Conservation (phyloP, 2,113 vertebrate genomes). For the Hippocampus zosterae region DNA sequence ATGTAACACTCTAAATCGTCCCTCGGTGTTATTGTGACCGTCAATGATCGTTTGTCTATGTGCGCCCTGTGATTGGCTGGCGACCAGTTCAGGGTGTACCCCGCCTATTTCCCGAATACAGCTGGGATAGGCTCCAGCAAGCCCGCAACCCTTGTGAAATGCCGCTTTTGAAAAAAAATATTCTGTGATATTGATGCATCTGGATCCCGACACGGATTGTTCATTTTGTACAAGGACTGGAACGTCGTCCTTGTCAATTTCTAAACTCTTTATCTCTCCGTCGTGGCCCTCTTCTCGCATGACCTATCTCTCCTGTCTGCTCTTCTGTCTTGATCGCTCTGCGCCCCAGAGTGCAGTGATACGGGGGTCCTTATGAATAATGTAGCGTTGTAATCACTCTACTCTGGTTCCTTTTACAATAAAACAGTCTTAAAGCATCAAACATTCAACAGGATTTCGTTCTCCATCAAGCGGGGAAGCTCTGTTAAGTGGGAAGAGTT, state of each 20-base stretch:
- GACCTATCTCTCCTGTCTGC: constrained; percentile 11
- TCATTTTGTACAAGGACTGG: constrained; percentile 28
- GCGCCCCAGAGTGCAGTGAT: constrained; percentile 29
- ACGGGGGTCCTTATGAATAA: constrained; percentile 32
- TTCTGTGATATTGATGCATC: constrained; percentile 31
- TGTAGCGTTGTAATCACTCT: constrained; percentile 37
- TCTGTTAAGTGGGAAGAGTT: constrained; percentile 3
- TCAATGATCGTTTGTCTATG: no score
- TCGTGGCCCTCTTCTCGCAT: constrained; percentile 14
- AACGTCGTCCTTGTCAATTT: constrained; percentile 23
- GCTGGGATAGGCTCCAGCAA: no score
- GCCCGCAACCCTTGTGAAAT: neutral
- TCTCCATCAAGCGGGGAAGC: constrained; percentile 48
- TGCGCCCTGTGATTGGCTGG: no score
- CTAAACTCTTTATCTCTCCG: constrained; percentile 6
- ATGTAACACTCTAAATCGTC: no score
- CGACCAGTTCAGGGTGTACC: no score
- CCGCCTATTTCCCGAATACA: no score
- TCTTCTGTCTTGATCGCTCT: constrained; percentile 5
- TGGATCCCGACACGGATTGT: constrained; percentile 37
- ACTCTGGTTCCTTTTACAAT: constrained; percentile 59
- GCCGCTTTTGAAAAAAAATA: neutral
- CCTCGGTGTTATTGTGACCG: no score
- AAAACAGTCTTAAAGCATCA: constrained; percentile 62
- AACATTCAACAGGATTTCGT: constrained; percentile 56